phyloP scores from a whole-genome alignment of 2,797 vertebrate species.

The Ficedula albicollis region DNA sequence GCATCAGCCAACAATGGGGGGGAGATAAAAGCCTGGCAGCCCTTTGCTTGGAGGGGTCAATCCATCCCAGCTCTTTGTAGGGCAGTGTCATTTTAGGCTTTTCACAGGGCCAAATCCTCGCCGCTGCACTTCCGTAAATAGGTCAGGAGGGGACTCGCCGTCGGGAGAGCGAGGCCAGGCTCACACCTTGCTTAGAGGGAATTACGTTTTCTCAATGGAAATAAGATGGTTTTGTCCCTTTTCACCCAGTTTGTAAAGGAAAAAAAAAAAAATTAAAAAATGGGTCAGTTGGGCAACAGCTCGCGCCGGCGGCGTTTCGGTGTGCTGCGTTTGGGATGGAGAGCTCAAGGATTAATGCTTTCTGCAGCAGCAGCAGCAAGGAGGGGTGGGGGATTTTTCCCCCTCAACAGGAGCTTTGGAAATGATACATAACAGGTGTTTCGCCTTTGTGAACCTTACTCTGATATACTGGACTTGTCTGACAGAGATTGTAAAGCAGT shows the following conservation, averaged over 20 bases:
- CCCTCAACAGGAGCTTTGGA: neutral
- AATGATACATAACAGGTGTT: neutral
- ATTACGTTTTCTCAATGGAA: neutral
- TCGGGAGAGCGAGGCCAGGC: neutral
- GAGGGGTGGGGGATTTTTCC: neutral
- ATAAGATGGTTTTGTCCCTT: neutral
- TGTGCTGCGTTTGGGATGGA: neutral
- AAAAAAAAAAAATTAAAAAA: neutral
- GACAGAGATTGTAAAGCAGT: accelerated
- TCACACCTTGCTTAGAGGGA: neutral
- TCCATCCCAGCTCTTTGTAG: slow-evolving; percentile 40
- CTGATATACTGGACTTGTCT: neutral
- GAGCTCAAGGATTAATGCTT: neutral
- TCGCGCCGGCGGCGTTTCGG: accelerated
- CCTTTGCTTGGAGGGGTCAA: slow-evolving; percentile 5
- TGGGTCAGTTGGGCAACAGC: slow-evolving; percentile 18
- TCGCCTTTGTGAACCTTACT: neutral
- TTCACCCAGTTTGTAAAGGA: neutral
- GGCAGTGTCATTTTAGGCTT: neutral
- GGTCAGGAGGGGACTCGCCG: neutral
- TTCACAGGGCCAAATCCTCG: neutral
- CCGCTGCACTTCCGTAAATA: neutral
- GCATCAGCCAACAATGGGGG: neutral
- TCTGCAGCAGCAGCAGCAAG: neutral
- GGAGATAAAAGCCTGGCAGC: slow-evolving; percentile 50